Base-by-base conservation (phyloP, 2,888 invertebrate species). In the Drosophila seclusa region DNA sequence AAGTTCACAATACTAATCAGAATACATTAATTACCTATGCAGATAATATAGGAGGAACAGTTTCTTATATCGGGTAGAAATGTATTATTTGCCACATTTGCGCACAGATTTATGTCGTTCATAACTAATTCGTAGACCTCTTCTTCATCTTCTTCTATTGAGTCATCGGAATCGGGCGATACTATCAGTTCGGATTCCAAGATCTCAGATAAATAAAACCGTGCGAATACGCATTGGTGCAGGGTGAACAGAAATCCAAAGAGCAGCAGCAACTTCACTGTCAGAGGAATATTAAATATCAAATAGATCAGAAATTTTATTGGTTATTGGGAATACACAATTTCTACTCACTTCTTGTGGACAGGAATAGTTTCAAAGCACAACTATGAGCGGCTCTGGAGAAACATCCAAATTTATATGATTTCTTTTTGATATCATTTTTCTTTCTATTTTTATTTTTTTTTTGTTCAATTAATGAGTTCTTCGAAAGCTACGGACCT, bases 1-100 rank as follows among this genome's bases (percentile, higher is more conserved):
- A n/a, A n/a, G 7, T 21, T 55, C 0, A 29, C 27, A 11, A 31
- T 45, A 45, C 8, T 18, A 16, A 11, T 21, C 21, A 31, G 10
- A 11, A 32, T 32, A 32, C 2, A 24, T 4, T n/a, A 75, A 67
- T 68, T 36, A 73, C 82, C 67, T 16, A 68, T 48, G 55, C 93
- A 92, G 5, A 77, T 62, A 40, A 80, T 67, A 29, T 83, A 92
- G 0, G 36, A 13, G 0, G 66, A 53, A 18, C 91, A 90, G 49
- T 82, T 62, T 7, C 71, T 58, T 3, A 83, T 45, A 61, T 73
- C 48, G 6, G 91, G 90, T n/a, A 91, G 42, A 24, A 73, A 59
- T 0, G 88, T 60, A 0, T 75, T 60, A 54, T 90, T 50, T 1
- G 68, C 59, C 21, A 85, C 78, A 53, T 76, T 66, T 2, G 7